These are phyloP conservation scores for Picus viridis DNA, from an alignment of 2,797 vertebrate species.

Conservation along the genomic window DNA sequence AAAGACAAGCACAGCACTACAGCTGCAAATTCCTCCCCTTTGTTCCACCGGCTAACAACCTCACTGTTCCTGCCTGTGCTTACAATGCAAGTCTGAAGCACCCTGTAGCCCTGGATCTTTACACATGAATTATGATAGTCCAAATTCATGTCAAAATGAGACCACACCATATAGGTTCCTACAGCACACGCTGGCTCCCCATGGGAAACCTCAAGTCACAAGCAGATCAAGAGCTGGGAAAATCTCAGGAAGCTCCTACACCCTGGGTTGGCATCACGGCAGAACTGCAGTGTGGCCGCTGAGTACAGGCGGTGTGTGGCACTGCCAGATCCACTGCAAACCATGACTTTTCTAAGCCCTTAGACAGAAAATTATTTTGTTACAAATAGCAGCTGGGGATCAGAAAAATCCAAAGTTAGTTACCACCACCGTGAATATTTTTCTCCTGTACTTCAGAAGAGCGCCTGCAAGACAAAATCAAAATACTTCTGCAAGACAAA, in stretches of 20 bases:
- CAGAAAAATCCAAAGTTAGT: not conserved
- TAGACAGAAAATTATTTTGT: not conserved
- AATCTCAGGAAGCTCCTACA: not conserved
- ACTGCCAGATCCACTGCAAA: not conserved
- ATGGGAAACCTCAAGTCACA: fast-evolving
- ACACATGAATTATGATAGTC: not conserved
- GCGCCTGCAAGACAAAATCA: not conserved
- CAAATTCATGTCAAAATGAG: not conserved
- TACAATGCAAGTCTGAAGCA: not conserved
- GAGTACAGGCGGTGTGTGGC: fast-evolving
- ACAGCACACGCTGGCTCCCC: not conserved
- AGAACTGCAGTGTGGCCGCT: fast-evolving
- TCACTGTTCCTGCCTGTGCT: fast-evolving
- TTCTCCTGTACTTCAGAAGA: not conserved
- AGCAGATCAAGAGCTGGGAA: not conserved
- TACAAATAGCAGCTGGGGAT: not conserved
- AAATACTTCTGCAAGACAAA: not conserved
- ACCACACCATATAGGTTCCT: not conserved
- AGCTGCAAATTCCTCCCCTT: not conserved
- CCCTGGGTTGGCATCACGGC: not conserved
- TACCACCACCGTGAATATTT: not conserved
- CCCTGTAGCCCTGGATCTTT: not conserved
- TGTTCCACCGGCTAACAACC: not conserved
- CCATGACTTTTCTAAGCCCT: not conserved
- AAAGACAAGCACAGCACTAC: not conserved